Percentiles rank a stretch among this genome's conserved stretches.
Evolutionary conservation across 2,888 invertebrate species (phyloP).

Genomic region (Scaptomyza parva): DNA sequence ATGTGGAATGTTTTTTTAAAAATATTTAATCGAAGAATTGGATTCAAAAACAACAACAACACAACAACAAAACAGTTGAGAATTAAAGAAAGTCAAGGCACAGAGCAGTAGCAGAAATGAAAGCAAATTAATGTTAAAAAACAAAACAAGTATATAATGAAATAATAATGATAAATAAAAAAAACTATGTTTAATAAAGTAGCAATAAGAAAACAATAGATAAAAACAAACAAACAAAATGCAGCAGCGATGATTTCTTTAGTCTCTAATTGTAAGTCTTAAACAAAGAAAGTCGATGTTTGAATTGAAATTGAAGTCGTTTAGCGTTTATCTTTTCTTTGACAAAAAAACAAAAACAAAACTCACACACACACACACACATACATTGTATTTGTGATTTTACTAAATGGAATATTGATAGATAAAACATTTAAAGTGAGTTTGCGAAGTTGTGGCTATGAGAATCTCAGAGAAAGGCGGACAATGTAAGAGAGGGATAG

Average conservation of each 20-base stretch:
- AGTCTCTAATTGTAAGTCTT: constrained; percentile 52
- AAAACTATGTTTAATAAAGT: constrained; percentile 49
- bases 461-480: constrained; percentile 42
- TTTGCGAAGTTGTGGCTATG: constrained; percentile 32
- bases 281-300: constrained; percentile 46
- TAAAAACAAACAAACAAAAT: constrained; percentile 17
- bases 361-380: constrained; percentile 45
- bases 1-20: constrained; percentile 31
- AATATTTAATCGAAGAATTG: constrained; percentile 1
- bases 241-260: constrained; percentile 56
- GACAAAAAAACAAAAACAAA: constrained; percentile 34
- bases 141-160: no score
- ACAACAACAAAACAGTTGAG: no score
- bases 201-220: constrained; percentile 37
- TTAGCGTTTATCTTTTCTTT: constrained; percentile 59
- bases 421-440: constrained; percentile 37
- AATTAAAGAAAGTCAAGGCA: constrained; percentile 17
- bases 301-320: constrained; percentile 46
- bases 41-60: constrained; percentile 25
- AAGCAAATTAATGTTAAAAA: constrained; percentile 52
- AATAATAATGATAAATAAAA: constrained; percentile 15
- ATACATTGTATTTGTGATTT: constrained; percentile 70
- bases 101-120: constrained; percentile 57
- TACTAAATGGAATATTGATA: constrained; percentile 42
- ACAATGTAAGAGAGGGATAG: constrained; percentile 19